Evolutionary conservation across 2,888 invertebrate species (phyloP), one percentile per base, ranked within the genome.

Genomic region (Drosophila subsilvestris): DNA sequence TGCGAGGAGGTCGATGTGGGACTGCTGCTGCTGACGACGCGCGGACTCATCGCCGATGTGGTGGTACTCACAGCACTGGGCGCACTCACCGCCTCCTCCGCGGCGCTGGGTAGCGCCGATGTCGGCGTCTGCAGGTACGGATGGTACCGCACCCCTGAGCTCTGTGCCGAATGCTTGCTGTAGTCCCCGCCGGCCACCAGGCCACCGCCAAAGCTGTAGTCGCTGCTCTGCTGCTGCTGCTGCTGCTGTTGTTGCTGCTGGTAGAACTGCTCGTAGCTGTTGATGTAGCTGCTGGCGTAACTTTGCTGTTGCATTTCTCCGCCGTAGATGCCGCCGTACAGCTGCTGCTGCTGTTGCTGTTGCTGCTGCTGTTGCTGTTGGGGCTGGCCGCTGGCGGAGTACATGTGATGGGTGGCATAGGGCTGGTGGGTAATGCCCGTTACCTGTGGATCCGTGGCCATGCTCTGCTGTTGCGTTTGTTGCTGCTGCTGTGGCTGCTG

Each of bases 21-120:
- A 74, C 92, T 92, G 59, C 91, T 91, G 43, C 92, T 92, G 74
- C 92, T 92, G 4, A 92, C 92, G 8, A 92, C 90, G 14, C 92
- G 90, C 1, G 92, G 92, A 79, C 92, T 92, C 73, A 92, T 79
- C 1, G 91, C 89, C 25, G 89, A 43, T 1, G 61, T 90, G 4
- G 89, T 86, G 25, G 81, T 73, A 70, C 71, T 73, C 0, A 69
- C 66, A 3, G 62, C 73, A 0, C 76, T 67, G 0, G 73, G 75
- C 12, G 62, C 74, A 22, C 73, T 67, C 50, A 69, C 43, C 2
- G 75, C n/a, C 4, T 74, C 80, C 14, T 75, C 81, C 61, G 50
- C 57, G 49, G 61, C 2, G 42, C 57, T 55, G 72, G 53, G 49
- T 32, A 50, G 58, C 17, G 58, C 78, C 7, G 87, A 88, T 4